Base-by-base conservation (phyloP, 2,113 vertebrate species). In the Orycteropus afer region DNA sequence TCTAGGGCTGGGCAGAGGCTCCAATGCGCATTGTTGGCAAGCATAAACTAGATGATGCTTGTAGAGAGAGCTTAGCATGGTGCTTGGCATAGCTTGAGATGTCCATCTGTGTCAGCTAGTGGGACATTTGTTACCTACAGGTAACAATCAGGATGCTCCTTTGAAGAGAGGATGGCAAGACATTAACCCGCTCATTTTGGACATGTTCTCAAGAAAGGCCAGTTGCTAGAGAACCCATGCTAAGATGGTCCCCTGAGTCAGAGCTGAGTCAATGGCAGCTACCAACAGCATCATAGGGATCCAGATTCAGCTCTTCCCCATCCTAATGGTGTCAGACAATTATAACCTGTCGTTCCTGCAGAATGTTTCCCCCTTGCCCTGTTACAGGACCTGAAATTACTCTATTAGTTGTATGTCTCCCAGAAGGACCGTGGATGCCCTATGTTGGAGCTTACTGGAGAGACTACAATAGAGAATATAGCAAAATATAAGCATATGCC, bases 81-180 rank as follows among this genome's bases (percentile, higher is more conserved):
- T 12, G 14, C 20, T 61, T 45, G n/a, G 55, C 23, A 4, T 7
- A 32, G 63, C 23, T 18, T 12, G 13, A 47, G 45, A 32, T 37
- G 5, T 69, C 51, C 1, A 0, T 34, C 53, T 5, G 8, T 15
- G 0, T 25, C 25, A 18, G 10, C 73, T 34, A 34, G 5, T 25
- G 5, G 10, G 25, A 4, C 45, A 22, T 37, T 51, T 40, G 4
- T 45, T 32, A 40, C 37, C 40, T 49, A 22, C 6, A 57, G 18
- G 55, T 57, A 57, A 57, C 55, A 55, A 55, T 18, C 53, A 57
- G n/a, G 55, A 57, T 57, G 55, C 55, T 57, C 20, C 55, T n/a
- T n/a, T n/a, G n/a, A n/a, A n/a, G n/a, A n/a, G n/a, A n/a, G n/a
- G n/a, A n/a, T n/a, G n/a, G n/a, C n/a, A n/a, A n/a, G n/a, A n/a